These are phyloP conservation scores for Calypte anna DNA, from an alignment of 2,113 vertebrate species.

Conservation along the genomic window DNA sequence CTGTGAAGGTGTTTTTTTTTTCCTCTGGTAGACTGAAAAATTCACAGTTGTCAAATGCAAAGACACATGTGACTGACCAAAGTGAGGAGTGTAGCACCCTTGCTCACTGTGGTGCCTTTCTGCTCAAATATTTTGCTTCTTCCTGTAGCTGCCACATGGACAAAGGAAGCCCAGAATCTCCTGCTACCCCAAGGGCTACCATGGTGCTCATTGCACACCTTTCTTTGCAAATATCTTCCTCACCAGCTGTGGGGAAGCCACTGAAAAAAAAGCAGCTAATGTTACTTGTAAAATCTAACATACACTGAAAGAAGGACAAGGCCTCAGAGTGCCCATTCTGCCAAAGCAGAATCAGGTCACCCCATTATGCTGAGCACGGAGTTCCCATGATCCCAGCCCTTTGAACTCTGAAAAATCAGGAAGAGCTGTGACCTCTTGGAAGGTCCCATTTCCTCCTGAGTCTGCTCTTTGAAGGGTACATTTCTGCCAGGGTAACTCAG, in stretches of 20 bases:
- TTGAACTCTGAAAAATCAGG: background rate
- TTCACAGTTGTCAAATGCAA: background rate
- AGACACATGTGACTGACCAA: accelerated
- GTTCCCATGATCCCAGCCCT: background rate
- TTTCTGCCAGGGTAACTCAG: background rate
- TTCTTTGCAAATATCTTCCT: background rate
- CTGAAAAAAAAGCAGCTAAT: background rate
- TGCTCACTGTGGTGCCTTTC: accelerated
- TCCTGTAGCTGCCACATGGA: accelerated
- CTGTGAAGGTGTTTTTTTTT: accelerated
- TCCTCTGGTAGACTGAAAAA: background rate
- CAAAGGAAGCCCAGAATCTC: background rate
- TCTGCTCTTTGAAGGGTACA: background rate
- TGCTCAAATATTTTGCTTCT: background rate
- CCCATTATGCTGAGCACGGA: background rate
- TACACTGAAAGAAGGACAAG: background rate
- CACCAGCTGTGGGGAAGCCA: background rate
- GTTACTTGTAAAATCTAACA: background rate
- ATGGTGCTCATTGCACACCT: background rate
- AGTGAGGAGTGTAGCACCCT: background rate
- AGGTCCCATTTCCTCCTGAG: background rate
- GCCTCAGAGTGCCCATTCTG: background rate
- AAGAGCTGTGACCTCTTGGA: background rate
- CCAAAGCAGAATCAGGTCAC: background rate
- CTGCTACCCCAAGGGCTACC: background rate